These are phyloP conservation scores for Drosophila pectinifera DNA, from an alignment of 1,140 invertebrate genomes.

Conservation along the genomic window DNA sequence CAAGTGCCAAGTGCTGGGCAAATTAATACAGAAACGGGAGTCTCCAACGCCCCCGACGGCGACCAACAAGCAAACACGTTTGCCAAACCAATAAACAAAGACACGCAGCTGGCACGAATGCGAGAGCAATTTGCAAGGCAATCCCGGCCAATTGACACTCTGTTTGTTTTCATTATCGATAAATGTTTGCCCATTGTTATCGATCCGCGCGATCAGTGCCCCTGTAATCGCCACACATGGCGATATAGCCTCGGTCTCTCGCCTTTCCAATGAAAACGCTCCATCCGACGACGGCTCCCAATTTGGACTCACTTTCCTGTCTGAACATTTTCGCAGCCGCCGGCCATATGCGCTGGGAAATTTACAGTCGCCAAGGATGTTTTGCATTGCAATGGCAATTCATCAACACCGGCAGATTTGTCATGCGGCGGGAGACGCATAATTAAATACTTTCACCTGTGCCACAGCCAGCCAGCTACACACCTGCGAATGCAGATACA, in stretches of 20 bases:
- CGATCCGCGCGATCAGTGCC: slow-evolving; percentile 40
- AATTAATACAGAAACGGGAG: slow-evolving; percentile 19
- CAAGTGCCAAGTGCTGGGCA: slow-evolving; percentile 25
- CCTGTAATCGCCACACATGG: slow-evolving; percentile 50
- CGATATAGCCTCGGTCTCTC: slow-evolving; percentile 32
- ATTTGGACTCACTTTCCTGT: slow-evolving; percentile 73
- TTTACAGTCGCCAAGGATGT: slow-evolving; percentile 62
- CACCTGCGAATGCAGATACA: slow-evolving; percentile 47
- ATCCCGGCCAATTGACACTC: slow-evolving; percentile 43
- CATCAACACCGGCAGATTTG: slow-evolving; percentile 73
- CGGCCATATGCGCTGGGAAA: slow-evolving; percentile 38
- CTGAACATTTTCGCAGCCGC: slow-evolving; percentile 52
- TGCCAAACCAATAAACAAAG: slow-evolving; percentile 42
- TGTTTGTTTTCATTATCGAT: slow-evolving; percentile 48
- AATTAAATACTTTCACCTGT: slow-evolving; percentile 81
- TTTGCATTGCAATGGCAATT: slow-evolving; percentile 72
- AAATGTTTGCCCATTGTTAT: slow-evolving; percentile 56
- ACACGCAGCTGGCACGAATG: slow-evolving; percentile 25
- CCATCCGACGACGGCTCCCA: slow-evolving; percentile 40
- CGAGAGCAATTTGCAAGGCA: slow-evolving; percentile 41
- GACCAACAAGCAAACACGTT: slow-evolving; percentile 38
- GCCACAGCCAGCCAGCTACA: slow-evolving; percentile 5
- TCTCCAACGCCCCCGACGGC: not conserved
- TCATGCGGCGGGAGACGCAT: slow-evolving; percentile 68
- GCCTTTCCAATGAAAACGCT: slow-evolving; percentile 61